Evolutionary conservation across 2,797 vertebrate genomes (phyloP).

Genomic region (Pseudochaenichthys georgianus): DNA sequence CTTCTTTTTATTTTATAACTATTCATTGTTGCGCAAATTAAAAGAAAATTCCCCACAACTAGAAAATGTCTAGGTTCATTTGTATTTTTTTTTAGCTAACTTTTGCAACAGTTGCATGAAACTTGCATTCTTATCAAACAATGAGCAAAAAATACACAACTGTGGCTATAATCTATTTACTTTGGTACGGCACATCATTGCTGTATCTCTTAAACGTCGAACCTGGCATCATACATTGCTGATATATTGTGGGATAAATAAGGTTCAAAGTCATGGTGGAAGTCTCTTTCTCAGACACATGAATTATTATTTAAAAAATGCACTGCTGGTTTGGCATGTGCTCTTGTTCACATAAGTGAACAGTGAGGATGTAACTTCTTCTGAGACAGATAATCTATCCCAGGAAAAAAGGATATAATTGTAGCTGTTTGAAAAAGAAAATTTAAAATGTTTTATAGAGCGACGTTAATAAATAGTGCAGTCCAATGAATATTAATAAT

Average conservation of each 20-base stretch:
- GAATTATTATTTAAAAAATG: background rate
- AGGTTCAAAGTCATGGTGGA: background rate
- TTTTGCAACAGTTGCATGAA: background rate
- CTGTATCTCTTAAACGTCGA: background rate
- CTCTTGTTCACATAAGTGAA: conserved; percentile 22
- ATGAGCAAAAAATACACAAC: background rate
- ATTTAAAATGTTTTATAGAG: conserved; percentile 30
- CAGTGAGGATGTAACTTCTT: conserved; percentile 13
- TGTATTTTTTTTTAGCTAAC: background rate
- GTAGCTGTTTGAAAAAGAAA: conserved; percentile 25
- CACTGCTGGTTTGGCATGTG: background rate
- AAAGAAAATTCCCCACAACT: background rate
- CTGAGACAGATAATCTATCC: conserved; percentile 3
- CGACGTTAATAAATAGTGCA: conserved; percentile 20
- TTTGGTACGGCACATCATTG: background rate
- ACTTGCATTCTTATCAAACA: background rate
- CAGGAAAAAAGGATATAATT: background rate
- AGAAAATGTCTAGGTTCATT: background rate
- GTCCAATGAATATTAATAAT: conserved; percentile 3
- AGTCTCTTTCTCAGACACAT: background rate
- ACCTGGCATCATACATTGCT: background rate
- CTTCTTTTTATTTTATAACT: background rate
- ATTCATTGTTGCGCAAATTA: background rate
- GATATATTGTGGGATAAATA: background rate
- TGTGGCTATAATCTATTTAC: background rate